Conservation (phyloP, 2,113 vertebrate species). For the Eptatretus burgeri region DNA sequence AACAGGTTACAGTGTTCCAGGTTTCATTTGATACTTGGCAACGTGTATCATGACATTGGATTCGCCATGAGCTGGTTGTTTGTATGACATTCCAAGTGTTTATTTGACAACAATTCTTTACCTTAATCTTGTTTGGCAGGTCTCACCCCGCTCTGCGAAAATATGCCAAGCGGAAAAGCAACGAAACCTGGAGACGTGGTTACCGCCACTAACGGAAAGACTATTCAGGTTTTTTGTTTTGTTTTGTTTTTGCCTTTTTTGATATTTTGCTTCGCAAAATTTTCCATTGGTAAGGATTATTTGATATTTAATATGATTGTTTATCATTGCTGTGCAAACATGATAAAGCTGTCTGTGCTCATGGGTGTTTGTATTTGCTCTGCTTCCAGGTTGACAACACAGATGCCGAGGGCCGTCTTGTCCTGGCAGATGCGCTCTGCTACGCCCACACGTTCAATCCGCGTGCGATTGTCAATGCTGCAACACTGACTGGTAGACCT, state of each 20-base stretch:
- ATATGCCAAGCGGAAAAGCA: conserved; percentile 74
- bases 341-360: not conserved
- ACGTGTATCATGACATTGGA: no score
- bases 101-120: no score
- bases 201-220: conserved; percentile 66
- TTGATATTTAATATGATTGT: no score
- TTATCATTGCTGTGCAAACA: no score
- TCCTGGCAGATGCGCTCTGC: conserved; percentile 67
- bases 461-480: conserved; percentile 47
- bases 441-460: conserved; percentile 59
- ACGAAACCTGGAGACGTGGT: conserved; percentile 81
- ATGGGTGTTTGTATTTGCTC: not conserved
- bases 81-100: no score
- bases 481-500: conserved; percentile 61
- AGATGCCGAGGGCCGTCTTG: conserved; percentile 59
- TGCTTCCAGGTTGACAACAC: conserved; percentile 62
- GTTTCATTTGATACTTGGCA: no score
- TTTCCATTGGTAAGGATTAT: not conserved
- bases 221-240: conserved; percentile 48
- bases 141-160: conserved; percentile 79
- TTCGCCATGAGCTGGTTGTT: no score
- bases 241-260: no score
- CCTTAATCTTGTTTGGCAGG: conserved; percentile 17
- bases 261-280: not conserved
- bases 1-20: no score